phyloP scores from a whole-genome alignment of 1,140 invertebrate genomes.

The Drosophila repletoides region DNA sequence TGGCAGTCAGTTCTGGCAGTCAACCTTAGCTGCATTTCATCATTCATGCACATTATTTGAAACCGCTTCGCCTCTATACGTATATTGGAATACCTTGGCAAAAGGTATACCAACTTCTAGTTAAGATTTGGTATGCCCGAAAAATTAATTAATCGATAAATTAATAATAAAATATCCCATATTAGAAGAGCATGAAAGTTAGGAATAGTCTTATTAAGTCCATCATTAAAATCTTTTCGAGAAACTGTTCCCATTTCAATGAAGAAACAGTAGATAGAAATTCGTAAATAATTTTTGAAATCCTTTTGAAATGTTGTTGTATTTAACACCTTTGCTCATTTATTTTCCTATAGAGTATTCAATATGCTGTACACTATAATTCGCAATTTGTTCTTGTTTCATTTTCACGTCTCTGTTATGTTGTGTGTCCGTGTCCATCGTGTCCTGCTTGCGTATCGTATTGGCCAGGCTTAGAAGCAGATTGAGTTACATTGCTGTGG shows the following conservation, averaged over 20 bases:
- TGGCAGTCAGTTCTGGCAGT: slow-evolving; percentile 57
- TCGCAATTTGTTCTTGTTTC: not conserved
- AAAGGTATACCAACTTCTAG: not conserved
- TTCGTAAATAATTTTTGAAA: too few species aligned
- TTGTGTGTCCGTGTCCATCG: slow-evolving; percentile 20
- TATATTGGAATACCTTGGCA: slow-evolving; percentile 11
- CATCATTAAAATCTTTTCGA: not conserved
- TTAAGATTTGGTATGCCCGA: too few species aligned
- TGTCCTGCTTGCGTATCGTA: slow-evolving; percentile 62
- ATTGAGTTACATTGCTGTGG: slow-evolving; percentile 80
- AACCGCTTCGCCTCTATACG: not conserved
- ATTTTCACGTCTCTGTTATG: slow-evolving; percentile 22
- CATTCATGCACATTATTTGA: slow-evolving; percentile 77
- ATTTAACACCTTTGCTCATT: not conserved
- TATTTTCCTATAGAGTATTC: not conserved
- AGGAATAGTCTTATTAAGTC: too few species aligned
- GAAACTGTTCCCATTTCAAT: not conserved
- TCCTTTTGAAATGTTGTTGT: too few species aligned
- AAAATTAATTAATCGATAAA: too few species aligned
- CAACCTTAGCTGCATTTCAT: slow-evolving; percentile 70
- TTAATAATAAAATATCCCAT: not conserved
- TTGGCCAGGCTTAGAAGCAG: slow-evolving; percentile 66
- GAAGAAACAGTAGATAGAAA: slow-evolving; percentile 17
- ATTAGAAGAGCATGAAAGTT: too few species aligned
- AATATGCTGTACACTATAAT: not conserved